Evolutionary conservation across 2,888 invertebrate species (phyloP).

Genomic region (Drosophila stalkeri): DNA sequence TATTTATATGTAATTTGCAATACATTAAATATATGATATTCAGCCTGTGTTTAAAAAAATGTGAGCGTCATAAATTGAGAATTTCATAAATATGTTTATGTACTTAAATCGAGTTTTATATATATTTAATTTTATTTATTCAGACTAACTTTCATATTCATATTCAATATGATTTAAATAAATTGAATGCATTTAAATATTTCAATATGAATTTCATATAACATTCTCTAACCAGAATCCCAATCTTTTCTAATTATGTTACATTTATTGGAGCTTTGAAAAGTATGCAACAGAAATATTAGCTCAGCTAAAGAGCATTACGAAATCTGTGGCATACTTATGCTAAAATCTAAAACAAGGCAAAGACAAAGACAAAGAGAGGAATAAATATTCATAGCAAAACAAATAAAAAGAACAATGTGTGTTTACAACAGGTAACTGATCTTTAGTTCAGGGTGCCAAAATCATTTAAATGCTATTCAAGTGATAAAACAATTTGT

Average conservation of each 20-base stretch:
- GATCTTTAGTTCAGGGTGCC: neutral
- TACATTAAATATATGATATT: too few species aligned
- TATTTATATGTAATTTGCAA: too few species aligned
- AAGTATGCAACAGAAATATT: slow-evolving; percentile 21
- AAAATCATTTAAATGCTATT: neutral
- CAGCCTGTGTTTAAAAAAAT: too few species aligned
- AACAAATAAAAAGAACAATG: neutral
- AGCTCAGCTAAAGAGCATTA: fast-evolving
- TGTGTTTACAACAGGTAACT: neutral
- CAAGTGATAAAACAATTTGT: neutral
- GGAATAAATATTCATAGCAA: neutral
- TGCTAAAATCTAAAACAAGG: neutral
- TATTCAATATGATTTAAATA: neutral
- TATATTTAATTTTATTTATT: too few species aligned
- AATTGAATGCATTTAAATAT: neutral
- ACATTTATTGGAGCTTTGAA: neutral
- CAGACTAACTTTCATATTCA: neutral
- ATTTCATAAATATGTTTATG: too few species aligned
- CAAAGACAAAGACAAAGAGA: neutral
- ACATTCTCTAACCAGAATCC: neutral
- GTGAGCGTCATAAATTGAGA: too few species aligned
- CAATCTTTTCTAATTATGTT: neutral
- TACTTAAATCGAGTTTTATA: too few species aligned
- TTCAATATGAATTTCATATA: neutral
- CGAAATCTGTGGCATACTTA: slow-evolving; percentile 18